Evolutionary conservation across 2,888 invertebrate genomes (phyloP).

Genomic region (Meliscaeva auricollis): DNA sequence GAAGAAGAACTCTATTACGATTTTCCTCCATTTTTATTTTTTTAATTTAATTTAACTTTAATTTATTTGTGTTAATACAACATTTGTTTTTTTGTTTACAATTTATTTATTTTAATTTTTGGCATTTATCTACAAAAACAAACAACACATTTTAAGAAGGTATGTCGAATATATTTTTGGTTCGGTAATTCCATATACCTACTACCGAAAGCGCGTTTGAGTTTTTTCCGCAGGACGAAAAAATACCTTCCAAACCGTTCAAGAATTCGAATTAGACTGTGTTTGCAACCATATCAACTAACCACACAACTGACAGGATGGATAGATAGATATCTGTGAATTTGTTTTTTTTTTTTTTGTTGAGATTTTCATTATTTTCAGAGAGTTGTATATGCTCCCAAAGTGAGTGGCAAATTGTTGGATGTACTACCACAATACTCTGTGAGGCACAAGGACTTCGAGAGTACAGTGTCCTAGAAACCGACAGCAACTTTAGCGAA

Average conservation of each 20-base stretch:
- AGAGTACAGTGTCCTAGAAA: conserved; percentile 73
- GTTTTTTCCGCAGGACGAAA: conserved; percentile 14
- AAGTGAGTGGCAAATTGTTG: conserved; percentile 76
- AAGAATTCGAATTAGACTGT: conserved; percentile 68
- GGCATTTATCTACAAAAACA: neutral
- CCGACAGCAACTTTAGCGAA: conserved; percentile 58
- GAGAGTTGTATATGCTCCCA: conserved; percentile 68
- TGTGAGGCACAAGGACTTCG: conserved; percentile 58
- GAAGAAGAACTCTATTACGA: conserved; percentile 7
- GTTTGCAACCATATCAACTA: conserved; percentile 67
- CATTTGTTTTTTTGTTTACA: neutral
- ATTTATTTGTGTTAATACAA: neutral
- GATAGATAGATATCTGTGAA: conserved; percentile 70
- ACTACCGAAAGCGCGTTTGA: conserved; percentile 45
- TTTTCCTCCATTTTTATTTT: neutral
- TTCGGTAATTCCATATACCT: neutral
- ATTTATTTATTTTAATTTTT: neutral
- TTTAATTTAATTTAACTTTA: neutral
- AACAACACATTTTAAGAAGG: neutral
- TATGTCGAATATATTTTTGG: neutral
- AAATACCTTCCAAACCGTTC: conserved; percentile 56
- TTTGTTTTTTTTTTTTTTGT: conserved; percentile 47
- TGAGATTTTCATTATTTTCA: conserved; percentile 63
- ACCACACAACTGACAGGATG: conserved; percentile 73
- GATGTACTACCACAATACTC: conserved; percentile 70